phyloP scores from a whole-genome alignment of 2,888 invertebrate species.

The Watsonalla cultraria region DNA sequence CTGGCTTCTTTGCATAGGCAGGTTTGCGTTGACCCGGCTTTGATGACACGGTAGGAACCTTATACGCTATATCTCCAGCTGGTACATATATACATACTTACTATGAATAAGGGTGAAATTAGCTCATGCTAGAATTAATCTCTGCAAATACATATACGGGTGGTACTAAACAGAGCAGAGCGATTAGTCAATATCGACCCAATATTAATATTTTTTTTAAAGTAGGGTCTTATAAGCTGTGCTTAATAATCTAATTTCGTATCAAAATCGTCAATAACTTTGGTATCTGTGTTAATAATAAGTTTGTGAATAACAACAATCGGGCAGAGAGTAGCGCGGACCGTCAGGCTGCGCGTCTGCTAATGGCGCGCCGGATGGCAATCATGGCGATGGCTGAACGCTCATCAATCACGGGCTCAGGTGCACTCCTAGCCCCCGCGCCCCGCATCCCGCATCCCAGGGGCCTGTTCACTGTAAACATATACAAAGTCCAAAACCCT shows the following conservation, averaged over 20 bases:
- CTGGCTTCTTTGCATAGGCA: conserved; percentile 23
- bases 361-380: conserved; percentile 51
- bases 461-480: conserved; percentile 31
- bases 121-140: too few species aligned
- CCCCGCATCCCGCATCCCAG: conserved; percentile 18
- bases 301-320: background rate
- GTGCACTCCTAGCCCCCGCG: conserved; percentile 42
- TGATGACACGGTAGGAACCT: background rate
- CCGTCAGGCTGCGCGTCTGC: conserved; percentile 7
- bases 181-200: too few species aligned
- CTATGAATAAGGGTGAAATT: too few species aligned
- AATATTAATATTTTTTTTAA: too few species aligned
- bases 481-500: conserved; percentile 33
- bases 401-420: conserved; percentile 75
- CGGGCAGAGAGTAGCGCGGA: conserved; percentile 3
- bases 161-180: too few species aligned
- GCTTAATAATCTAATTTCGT: too few species aligned
- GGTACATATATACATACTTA: background rate
- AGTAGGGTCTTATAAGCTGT: too few species aligned
- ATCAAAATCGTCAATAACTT: too few species aligned
- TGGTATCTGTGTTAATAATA: background rate
- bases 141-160: too few species aligned
- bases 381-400: conserved; percentile 60
- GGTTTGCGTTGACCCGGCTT: conserved; percentile 15
- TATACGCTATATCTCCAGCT: background rate